A percentile compares a stretch with the other conserved stretches of the same genome.
These are phyloP conservation scores for Ecliptopera silaceata DNA, from an alignment of 2,888 invertebrate genomes.

Conservation along the genomic window DNA sequence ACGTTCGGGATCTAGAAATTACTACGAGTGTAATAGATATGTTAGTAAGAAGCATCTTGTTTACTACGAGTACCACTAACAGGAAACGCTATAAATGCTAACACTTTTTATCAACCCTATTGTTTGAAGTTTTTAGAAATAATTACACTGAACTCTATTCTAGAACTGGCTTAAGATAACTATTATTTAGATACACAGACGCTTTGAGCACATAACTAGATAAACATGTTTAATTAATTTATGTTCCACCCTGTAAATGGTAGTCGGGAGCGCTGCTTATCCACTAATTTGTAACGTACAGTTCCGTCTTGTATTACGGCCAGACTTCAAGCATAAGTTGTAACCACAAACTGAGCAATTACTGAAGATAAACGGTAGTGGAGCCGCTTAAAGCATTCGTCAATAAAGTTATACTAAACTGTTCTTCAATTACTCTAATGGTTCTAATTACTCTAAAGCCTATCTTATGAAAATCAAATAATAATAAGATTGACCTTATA, in stretches of 20 bases:
- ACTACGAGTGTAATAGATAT: conserved; percentile 42
- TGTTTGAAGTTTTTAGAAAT: conserved; percentile 21
- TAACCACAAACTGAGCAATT: conserved; percentile 37
- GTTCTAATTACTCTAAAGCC: no score
- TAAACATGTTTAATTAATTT: conserved; percentile 12
- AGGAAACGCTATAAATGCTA: conserved; percentile 48
- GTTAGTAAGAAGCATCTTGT: conserved; percentile 40
- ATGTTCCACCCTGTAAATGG: conserved; percentile 1
- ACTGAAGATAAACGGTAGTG: conserved; percentile 32
- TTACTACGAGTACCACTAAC: conserved; percentile 33
- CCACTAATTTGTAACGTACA: conserved; percentile 31
- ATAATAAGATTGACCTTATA: no score
- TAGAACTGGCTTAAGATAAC: background rate
- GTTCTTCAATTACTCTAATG: conserved; percentile 8
- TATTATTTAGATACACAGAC: background rate
- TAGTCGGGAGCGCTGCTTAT: conserved; percentile 16
- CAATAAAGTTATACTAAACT: conserved; percentile 20
- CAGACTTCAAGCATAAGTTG: conserved; percentile 29
- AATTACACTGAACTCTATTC: conserved; percentile 7
- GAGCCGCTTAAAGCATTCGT: conserved; percentile 29
- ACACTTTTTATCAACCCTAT: conserved; percentile 8
- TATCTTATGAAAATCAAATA: no score
- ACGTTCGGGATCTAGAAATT: conserved; percentile 7
- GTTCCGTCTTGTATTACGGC: conserved; percentile 34
- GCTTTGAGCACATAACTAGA: conserved; percentile 9